Evolutionary conservation across 1,140 invertebrate species (phyloP).

Genomic region (Augochlora pura): DNA sequence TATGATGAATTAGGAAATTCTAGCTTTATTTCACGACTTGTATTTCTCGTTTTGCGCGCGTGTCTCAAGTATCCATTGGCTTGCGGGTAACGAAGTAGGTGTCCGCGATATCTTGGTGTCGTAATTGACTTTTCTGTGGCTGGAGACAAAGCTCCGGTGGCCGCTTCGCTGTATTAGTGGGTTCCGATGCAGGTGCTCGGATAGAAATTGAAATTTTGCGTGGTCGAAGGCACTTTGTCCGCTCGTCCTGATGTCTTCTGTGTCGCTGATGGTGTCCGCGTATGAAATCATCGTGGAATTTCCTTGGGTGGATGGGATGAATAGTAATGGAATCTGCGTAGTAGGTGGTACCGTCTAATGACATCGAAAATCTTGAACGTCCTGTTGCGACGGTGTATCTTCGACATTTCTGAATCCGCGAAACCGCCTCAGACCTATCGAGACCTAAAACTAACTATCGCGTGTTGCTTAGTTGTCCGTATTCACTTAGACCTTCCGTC

Average conservation of each 20-base stretch:
- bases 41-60: neutral
- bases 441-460: too few relatives aligned
- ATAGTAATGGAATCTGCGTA: neutral
- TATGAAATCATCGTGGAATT: neutral
- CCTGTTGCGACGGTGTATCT: neutral
- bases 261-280: neutral
- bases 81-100: constrained; percentile 29
- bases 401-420: neutral
- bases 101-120: constrained; percentile 10
- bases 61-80: neutral
- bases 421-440: neutral
- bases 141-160: neutral
- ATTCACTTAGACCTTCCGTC: too few relatives aligned
- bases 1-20: neutral
- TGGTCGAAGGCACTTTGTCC: neutral
- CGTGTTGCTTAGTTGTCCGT: too few relatives aligned
- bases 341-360: neutral
- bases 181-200: neutral
- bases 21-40: neutral
- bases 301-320: neutral
- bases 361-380: neutral
- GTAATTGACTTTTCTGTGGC: constrained; percentile 31
- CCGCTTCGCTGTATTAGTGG: neutral
- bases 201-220: constrained; percentile 28
- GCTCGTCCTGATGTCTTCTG: constrained; percentile 1